A percentile compares a stretch with the other conserved stretches of the same genome.
These are phyloP conservation scores for Hycleus cichorii DNA, from an alignment of 1,140 invertebrate species.

Conservation along the genomic window DNA sequence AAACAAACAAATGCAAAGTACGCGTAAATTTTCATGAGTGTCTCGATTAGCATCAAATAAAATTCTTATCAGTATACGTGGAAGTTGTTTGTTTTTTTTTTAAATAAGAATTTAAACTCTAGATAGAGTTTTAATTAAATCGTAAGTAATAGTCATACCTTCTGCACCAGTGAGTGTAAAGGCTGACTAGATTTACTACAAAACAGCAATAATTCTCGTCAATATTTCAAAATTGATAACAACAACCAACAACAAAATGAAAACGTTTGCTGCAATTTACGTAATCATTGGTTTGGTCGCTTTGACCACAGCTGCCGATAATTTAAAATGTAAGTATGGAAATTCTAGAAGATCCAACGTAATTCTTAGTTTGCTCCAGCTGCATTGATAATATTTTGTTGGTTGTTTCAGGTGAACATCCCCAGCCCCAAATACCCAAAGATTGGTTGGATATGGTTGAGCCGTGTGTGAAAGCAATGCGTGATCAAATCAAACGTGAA, in stretches of 20 bases:
- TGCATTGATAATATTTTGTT: neutral
- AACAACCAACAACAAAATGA: slow-evolving; percentile 40
- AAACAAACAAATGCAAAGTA: no score
- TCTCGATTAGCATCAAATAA: no score
- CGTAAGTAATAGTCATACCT: slow-evolving; percentile 44
- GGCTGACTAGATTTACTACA: slow-evolving; percentile 44
- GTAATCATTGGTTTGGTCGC: slow-evolving; percentile 31
- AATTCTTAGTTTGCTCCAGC: neutral
- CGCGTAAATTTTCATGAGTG: no score
- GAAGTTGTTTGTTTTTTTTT: neutral
- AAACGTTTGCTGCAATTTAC: slow-evolving; percentile 40
- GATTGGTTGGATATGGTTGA: slow-evolving; percentile 61
- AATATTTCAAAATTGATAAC: neutral
- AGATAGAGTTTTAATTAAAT: slow-evolving; percentile 32
- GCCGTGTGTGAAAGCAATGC: slow-evolving; percentile 54
- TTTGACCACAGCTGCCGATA: slow-evolving; percentile 36
- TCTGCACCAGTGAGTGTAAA: slow-evolving; percentile 88
- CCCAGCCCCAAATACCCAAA: neutral
- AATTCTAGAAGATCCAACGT: neutral
- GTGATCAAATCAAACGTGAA: slow-evolving; percentile 67
- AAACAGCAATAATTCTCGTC: neutral
- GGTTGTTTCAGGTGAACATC: neutral
- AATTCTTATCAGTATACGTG: no score
- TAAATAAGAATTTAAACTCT: slow-evolving; percentile 6
- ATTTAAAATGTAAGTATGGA: slow-evolving; percentile 47